phyloP scores from a whole-genome alignment of 2,797 vertebrate genomes.

The Eulemur coronatus region DNA sequence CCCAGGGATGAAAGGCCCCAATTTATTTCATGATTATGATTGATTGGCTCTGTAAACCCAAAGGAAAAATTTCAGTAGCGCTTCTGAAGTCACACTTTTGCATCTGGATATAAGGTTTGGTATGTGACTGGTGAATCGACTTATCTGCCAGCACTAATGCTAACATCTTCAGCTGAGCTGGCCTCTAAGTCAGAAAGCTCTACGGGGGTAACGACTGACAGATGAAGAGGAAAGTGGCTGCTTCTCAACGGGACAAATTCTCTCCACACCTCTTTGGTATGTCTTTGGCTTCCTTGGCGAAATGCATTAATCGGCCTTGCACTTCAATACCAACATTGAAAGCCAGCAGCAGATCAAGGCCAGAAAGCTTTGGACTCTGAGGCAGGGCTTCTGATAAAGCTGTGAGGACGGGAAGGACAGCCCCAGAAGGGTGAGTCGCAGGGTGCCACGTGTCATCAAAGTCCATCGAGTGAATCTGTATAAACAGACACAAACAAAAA shows the following conservation, averaged over 20 bases:
- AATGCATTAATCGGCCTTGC: constrained; percentile 92
- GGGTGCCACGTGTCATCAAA: constrained; percentile 98
- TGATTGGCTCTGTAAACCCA: neutral
- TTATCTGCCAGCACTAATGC: neutral
- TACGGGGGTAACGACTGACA: neutral
- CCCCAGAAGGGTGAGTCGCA: constrained; percentile 95
- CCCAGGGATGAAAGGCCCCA: neutral
- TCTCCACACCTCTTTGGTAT: constrained; percentile 92
- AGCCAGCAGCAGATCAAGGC: constrained; percentile 93
- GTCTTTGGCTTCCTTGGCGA: constrained; percentile 93
- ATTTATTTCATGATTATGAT: neutral
- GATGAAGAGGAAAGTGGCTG: neutral
- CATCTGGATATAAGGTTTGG: neutral
- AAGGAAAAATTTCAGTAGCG: neutral
- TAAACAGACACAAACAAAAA: neutral
- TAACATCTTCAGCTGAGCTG: neutral
- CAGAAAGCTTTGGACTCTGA: constrained; percentile 86
- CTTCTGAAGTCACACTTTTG: neutral
- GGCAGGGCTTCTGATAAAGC: constrained; percentile 89
- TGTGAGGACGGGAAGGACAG: constrained; percentile 90
- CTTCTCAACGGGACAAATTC: neutral
- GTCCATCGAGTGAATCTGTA: constrained; percentile 96
- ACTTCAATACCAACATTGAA: constrained; percentile 95
- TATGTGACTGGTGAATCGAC: neutral
- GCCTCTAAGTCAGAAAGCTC: neutral